These are phyloP conservation scores for Chrysolina americana DNA, from an alignment of 2,888 invertebrate genomes.

Conservation along the genomic window DNA sequence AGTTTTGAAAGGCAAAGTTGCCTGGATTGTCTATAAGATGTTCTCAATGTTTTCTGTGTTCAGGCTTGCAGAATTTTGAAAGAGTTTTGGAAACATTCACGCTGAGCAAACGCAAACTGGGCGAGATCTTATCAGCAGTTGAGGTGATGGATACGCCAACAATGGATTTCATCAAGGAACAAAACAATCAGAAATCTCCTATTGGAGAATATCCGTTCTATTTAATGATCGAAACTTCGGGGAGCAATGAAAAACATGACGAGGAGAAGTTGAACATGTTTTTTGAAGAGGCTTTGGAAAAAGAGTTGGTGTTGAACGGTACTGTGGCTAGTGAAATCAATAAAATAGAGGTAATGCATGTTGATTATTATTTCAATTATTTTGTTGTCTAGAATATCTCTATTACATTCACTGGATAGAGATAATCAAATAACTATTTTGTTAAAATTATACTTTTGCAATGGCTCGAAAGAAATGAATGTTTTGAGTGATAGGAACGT, in stretches of 20 bases:
- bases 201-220: constrained; percentile 84
- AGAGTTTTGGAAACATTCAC: constrained; percentile 83
- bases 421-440: not conserved
- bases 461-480: not conserved
- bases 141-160: constrained; percentile 91
- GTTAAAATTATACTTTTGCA: not conserved
- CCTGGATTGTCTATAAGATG: too few species aligned
- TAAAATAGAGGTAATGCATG: constrained; percentile 76
- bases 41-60: constrained; percentile 29
- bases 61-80: constrained; percentile 84
- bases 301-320: constrained; percentile 84
- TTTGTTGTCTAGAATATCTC: not conserved
- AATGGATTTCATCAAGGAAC: constrained; percentile 76
- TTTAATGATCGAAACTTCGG: constrained; percentile 88
- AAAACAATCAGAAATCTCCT: constrained; percentile 75
- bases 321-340: constrained; percentile 84
- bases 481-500: not conserved
- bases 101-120: constrained; percentile 81
- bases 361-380: not conserved
- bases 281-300: constrained; percentile 80
- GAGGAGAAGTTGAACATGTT: constrained; percentile 87
- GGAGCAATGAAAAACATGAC: constrained; percentile 88
- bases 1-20: too few species aligned
- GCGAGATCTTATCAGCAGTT: constrained; percentile 94
- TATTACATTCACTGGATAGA: not conserved